Evolutionary conservation across 2,888 invertebrate species (phyloP), one percentile per base, ranked within the genome.

Genomic region (Priocnemis perturbator): DNA sequence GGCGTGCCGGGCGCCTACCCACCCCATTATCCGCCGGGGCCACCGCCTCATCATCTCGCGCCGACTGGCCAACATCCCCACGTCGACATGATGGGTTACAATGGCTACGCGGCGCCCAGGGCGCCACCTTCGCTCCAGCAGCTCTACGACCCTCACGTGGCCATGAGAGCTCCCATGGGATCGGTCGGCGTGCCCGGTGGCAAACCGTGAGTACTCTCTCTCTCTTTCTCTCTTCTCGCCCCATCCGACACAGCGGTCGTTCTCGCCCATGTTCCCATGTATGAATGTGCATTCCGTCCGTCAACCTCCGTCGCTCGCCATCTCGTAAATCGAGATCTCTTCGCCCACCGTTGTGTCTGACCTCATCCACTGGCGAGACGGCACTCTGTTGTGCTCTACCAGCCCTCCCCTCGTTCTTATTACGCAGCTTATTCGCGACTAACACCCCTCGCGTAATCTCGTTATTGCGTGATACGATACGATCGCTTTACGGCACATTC

Each of bases 121-220:
- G 92, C 93, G 48, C 92, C 93, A 2, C 83, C 88, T 0, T 84
- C 84, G 23, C 77, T 87, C 21, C 91, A 92, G 88, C 93, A 93
- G 67, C 91, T 92, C n/a, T 93, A 93, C 84, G 93, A 93, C 87
- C 92, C 93, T 26, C 93, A 93, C 83, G 90, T 91, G 14, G 92
- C 92, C 77, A 93, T 93, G 92, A 90, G 93, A 79, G 92, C 92
- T 45, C 91, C 93, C 20, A 90, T 92, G 15, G 91, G 92, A 48
- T 89, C 94, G 30, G 92, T 93, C 64, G 92, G 93, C 58, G 93
- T 95, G 74, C 94, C 94, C 64, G 94, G 95, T 72, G 95, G 95
- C 85, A 96, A 96, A 91, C 95, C 95, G 96, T 96, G 91, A 95
- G 95, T 94, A 69, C 59, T 45, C 47, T 26, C 23, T 58, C 20